These are phyloP conservation scores for Desoria tigrina DNA, from an alignment of 2,888 invertebrate genomes.

Conservation along the genomic window DNA sequence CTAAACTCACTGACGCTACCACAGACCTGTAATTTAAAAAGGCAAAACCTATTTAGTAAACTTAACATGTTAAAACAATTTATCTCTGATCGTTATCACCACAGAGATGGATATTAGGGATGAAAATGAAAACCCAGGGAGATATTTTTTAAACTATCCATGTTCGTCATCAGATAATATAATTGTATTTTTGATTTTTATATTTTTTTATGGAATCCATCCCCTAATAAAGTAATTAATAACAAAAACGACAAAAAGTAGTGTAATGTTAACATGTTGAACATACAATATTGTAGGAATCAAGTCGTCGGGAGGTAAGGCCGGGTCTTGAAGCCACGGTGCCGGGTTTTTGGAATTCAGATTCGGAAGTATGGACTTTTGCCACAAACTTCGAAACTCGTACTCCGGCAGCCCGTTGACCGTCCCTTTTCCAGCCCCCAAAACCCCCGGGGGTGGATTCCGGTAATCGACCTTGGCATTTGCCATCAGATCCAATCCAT, in stretches of 20 bases:
- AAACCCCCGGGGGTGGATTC: conserved; percentile 17
- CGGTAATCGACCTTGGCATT: conserved; percentile 13
- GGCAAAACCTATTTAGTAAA: neutral
- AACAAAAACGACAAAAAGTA: too few species aligned
- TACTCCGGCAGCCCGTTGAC: conserved; percentile 13
- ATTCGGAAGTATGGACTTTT: conserved; percentile 21
- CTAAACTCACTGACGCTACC: conserved; percentile 63
- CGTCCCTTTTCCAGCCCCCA: conserved; percentile 28
- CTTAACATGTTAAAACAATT: neutral
- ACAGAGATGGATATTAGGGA: neutral
- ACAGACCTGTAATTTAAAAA: conserved; percentile 50
- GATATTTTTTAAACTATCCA: too few species aligned
- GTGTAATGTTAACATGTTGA: too few species aligned
- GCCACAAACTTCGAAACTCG: conserved; percentile 29
- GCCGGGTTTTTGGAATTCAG: neutral
- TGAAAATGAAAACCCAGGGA: neutral
- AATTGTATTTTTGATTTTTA: too few species aligned
- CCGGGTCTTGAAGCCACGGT: conserved; percentile 18
- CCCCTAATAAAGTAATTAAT: too few species aligned
- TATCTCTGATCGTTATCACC: neutral
- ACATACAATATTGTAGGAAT: conserved; percentile 26
- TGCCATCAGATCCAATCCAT: too few species aligned
- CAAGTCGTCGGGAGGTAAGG: conserved; percentile 17
- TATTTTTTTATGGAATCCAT: too few species aligned
- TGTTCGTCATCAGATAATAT: neutral